Conservation (phyloP, 2,888 invertebrate species). For the Idaea biselata region DNA sequence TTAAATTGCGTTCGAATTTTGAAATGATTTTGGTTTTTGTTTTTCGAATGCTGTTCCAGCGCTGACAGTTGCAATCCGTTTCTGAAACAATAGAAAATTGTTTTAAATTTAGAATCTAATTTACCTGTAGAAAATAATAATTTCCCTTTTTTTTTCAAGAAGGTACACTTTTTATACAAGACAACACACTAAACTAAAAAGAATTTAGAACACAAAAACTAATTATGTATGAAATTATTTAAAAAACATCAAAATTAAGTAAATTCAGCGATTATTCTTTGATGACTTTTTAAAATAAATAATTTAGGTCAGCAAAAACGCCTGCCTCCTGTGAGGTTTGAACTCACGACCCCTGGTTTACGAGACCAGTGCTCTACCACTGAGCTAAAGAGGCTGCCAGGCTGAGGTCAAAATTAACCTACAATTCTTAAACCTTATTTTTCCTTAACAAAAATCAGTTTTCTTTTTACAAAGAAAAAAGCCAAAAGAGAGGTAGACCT, state of each 20-base stretch:
- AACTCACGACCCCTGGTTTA: constrained; percentile 89
- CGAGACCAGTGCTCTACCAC: constrained; percentile 91
- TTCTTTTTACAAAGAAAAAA: too few relatives aligned
- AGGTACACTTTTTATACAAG: too few relatives aligned
- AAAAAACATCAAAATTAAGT: background rate
- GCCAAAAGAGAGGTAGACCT: too few relatives aligned
- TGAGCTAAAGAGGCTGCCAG: constrained; percentile 86
- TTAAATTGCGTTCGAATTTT: too few relatives aligned
- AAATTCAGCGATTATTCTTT: background rate
- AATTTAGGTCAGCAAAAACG: constrained; percentile 8
- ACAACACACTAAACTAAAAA: too few relatives aligned
- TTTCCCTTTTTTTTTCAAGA: too few relatives aligned
- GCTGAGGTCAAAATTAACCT: constrained; percentile 33
- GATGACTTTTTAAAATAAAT: background rate
- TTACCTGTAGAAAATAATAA: background rate
- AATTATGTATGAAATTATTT: background rate
- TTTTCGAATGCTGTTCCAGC: background rate
- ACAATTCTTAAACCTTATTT: background rate
- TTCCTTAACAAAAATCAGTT: accelerated
- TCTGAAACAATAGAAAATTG: background rate
- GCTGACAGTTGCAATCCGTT: background rate
- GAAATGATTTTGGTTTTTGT: background rate
- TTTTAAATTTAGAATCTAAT: background rate
- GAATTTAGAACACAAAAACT: too few relatives aligned
- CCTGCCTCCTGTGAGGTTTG: constrained; percentile 72